Percentiles rank a stretch among this genome's conserved stretches.
Evolutionary conservation across 2,888 invertebrate genomes (phyloP).

Genomic region (Thalpophila matura): DNA sequence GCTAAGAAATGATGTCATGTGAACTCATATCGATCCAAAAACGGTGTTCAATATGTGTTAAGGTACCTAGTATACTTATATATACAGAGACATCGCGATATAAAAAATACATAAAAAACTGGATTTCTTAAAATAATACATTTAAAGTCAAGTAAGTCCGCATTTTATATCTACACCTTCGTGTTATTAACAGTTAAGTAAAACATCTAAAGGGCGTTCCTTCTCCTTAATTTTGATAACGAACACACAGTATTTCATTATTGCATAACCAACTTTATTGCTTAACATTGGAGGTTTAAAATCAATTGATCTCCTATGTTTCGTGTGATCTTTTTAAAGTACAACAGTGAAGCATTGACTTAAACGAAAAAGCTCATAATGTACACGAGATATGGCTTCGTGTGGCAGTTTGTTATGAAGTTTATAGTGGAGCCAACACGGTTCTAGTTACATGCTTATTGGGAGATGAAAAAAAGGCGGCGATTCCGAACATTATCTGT

Average conservation of each 20-base stretch:
- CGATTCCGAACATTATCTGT: constrained; percentile 77
- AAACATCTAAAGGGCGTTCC: constrained; percentile 84
- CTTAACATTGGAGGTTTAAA: constrained; percentile 22
- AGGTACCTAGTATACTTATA: not conserved
- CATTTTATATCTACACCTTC: constrained; percentile 83
- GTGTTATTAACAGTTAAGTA: constrained; percentile 84
- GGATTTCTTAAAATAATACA: constrained; percentile 74
- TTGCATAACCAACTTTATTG: constrained; percentile 67
- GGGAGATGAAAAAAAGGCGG: constrained; percentile 77
- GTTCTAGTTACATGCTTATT: constrained; percentile 85
- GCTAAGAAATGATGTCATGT: constrained; percentile 38
- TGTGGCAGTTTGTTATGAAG: constrained; percentile 90
- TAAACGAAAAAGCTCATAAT: constrained; percentile 90
- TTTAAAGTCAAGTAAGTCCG: constrained; percentile 76
- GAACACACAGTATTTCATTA: constrained; percentile 46
- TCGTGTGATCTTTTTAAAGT: constrained; percentile 65
- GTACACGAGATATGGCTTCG: constrained; percentile 88
- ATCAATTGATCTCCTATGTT: constrained; percentile 53
- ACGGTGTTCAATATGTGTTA: constrained; percentile 6
- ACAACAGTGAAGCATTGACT: constrained; percentile 70
- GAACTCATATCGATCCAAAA: constrained; percentile 23
- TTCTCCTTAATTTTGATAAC: constrained; percentile 68
- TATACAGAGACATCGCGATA: constrained; percentile 3
- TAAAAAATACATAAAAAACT: constrained; percentile 59
- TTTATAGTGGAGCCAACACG: constrained; percentile 87